phyloP scores from a whole-genome alignment of 1,140 invertebrate genomes.

The Nomia melanderi region DNA sequence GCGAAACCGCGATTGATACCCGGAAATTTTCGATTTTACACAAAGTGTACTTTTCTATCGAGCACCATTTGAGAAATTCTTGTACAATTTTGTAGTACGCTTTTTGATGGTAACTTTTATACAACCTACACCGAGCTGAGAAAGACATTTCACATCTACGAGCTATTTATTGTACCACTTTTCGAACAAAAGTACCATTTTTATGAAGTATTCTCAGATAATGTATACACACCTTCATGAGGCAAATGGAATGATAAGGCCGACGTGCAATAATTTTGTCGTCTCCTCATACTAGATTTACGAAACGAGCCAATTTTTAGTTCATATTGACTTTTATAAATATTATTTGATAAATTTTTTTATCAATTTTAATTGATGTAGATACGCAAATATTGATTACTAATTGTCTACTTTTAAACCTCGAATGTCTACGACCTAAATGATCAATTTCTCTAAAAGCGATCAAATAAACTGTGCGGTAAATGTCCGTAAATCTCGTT shows the following conservation, averaged over 20 bases:
- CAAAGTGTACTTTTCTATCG: conserved; percentile 5
- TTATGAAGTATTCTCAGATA: conserved; percentile 1
- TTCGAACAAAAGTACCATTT: not conserved
- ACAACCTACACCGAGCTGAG: not conserved
- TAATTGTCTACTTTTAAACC: too few relatives aligned
- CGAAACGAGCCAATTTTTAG: too few relatives aligned
- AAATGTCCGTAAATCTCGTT: too few relatives aligned
- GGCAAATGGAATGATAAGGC: not conserved
- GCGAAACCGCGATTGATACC: not conserved
- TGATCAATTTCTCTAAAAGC: too few relatives aligned
- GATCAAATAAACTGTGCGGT: too few relatives aligned
- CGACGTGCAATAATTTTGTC: conserved; percentile 7
- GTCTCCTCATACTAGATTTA: not conserved
- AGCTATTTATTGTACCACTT: not conserved
- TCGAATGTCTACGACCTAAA: too few relatives aligned
- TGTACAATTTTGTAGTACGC: conserved; percentile 3
- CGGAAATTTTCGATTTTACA: conserved; percentile 1
- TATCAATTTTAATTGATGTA: too few relatives aligned
- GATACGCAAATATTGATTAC: too few relatives aligned
- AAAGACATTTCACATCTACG: not conserved
- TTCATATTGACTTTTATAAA: too few relatives aligned
- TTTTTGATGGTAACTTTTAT: conserved; percentile 15
- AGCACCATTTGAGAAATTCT: not conserved
- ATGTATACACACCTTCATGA: not conserved
- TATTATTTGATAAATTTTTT: too few relatives aligned